A percentile compares a stretch with the other conserved stretches of the same genome.
Evolutionary conservation across 2,888 invertebrate species (phyloP).

Genomic region (Bembecia ichneumoniformis): DNA sequence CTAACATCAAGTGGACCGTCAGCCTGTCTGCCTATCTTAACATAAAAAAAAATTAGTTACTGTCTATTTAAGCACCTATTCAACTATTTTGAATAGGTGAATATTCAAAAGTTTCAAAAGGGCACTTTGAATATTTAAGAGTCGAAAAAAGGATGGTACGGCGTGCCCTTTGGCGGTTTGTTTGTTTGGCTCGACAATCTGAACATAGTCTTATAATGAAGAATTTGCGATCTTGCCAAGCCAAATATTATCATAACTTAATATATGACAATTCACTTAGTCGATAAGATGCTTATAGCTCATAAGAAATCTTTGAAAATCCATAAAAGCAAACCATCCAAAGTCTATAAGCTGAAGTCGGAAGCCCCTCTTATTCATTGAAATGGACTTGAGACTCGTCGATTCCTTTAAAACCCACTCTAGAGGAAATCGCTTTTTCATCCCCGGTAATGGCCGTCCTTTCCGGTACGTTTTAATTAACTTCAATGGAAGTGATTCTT

Average conservation of each 20-base stretch:
- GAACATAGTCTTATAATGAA: too few relatives aligned
- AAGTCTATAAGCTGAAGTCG: conserved; percentile 42
- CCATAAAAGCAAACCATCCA: conserved; percentile 42
- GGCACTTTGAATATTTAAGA: too few relatives aligned
- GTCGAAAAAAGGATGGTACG: too few relatives aligned
- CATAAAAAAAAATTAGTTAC: too few relatives aligned
- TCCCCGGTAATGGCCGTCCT: conserved; percentile 56
- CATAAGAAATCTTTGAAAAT: conserved; percentile 41
- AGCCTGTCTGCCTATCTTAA: too few relatives aligned
- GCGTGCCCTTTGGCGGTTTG: too few relatives aligned
- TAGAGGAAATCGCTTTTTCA: conserved; percentile 67
- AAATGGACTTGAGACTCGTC: conserved; percentile 46
- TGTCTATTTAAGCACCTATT: too few relatives aligned
- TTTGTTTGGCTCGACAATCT: too few relatives aligned
- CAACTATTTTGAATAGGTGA: too few relatives aligned
- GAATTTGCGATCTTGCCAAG: neutral
- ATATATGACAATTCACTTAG: conserved; percentile 15
- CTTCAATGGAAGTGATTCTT: conserved; percentile 36
- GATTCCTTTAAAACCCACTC: conserved; percentile 58
- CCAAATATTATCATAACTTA: neutral
- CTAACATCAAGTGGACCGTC: too few relatives aligned
- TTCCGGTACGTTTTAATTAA: conserved; percentile 67
- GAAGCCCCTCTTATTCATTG: conserved; percentile 31
- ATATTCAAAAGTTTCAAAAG: too few relatives aligned
- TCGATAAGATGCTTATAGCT: conserved; percentile 20